Percentiles rank a stretch among this genome's conserved stretches.
Conservation (phyloP, 2,797 vertebrate species). For the Mormyrops attenuatus region DNA sequence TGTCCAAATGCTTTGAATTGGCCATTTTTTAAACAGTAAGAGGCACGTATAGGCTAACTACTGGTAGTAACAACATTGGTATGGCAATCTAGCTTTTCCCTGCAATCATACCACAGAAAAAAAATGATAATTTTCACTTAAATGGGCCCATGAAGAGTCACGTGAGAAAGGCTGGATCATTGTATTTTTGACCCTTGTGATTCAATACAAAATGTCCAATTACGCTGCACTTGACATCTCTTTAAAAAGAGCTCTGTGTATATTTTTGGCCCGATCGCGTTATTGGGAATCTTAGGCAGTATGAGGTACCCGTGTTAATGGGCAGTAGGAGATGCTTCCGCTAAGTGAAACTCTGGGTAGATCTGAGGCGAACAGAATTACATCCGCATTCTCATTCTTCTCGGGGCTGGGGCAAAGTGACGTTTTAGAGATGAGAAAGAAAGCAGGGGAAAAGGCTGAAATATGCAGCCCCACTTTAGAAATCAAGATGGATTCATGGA, state of each 20-base stretch:
- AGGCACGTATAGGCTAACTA: neutral
- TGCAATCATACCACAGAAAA: neutral
- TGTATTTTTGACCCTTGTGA: neutral
- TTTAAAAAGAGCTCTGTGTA: neutral
- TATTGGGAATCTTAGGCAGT: neutral
- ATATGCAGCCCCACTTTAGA: neutral
- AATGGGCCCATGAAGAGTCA: neutral
- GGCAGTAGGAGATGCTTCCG: conserved; percentile 42
- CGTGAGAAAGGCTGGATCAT: neutral
- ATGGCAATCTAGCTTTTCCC: neutral
- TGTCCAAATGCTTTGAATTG: neutral
- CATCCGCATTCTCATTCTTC: neutral
- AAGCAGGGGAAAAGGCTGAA: neutral
- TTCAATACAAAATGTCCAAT: neutral
- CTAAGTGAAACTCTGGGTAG: conserved; percentile 36
- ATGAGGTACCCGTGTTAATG: conserved; percentile 39
- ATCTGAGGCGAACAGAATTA: conserved; percentile 29
- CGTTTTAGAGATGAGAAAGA: conserved; percentile 15
- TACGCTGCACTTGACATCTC: neutral
- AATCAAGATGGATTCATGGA: neutral
- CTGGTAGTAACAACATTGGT: neutral
- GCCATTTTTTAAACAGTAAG: neutral
- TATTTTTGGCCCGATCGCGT: neutral
- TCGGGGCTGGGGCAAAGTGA: neutral
- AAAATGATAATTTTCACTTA: neutral